Conservation (phyloP, 2,888 invertebrate species). For the Falcaria lacertinaria region DNA sequence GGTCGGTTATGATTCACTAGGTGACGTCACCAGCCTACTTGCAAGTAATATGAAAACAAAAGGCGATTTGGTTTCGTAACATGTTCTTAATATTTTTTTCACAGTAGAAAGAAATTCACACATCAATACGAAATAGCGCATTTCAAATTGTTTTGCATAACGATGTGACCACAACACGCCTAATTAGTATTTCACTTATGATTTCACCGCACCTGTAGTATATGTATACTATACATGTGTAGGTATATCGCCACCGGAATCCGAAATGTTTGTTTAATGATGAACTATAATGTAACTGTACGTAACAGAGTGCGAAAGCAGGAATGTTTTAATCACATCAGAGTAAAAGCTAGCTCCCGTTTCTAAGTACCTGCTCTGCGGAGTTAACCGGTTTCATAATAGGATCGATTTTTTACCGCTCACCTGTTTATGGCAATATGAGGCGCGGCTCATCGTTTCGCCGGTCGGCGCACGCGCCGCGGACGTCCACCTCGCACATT, state of each 20-base stretch:
- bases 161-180: neutral
- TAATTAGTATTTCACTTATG: neutral
- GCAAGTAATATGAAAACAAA: slow-evolving; percentile 47
- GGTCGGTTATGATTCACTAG: neutral
- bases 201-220: neutral
- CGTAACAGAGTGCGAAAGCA: slow-evolving; percentile 41
- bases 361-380: slow-evolving; percentile 37
- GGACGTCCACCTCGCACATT: slow-evolving; percentile 36
- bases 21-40: slow-evolving; percentile 8
- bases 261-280: slow-evolving; percentile 9
- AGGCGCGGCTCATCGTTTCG: slow-evolving; percentile 43
- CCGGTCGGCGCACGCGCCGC: slow-evolving; percentile 33
- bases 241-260: neutral
- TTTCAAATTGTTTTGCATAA: neutral
- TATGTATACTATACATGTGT: too few relatives aligned
- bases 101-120: slow-evolving; percentile 21
- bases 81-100: slow-evolving; percentile 18
- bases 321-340: slow-evolving; percentile 57
- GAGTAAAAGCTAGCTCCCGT: slow-evolving; percentile 73
- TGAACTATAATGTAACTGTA: slow-evolving; percentile 31
- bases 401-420: slow-evolving; percentile 68
- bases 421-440: slow-evolving; percentile 55
- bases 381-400: slow-evolving; percentile 64
- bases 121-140: slow-evolving; percentile 25
- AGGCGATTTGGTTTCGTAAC: slow-evolving; percentile 31